Evolutionary conservation across 2,888 invertebrate genomes (phyloP), one percentile per base, ranked within the genome.

Genomic region (Caenorhabditis wallacei): DNA sequence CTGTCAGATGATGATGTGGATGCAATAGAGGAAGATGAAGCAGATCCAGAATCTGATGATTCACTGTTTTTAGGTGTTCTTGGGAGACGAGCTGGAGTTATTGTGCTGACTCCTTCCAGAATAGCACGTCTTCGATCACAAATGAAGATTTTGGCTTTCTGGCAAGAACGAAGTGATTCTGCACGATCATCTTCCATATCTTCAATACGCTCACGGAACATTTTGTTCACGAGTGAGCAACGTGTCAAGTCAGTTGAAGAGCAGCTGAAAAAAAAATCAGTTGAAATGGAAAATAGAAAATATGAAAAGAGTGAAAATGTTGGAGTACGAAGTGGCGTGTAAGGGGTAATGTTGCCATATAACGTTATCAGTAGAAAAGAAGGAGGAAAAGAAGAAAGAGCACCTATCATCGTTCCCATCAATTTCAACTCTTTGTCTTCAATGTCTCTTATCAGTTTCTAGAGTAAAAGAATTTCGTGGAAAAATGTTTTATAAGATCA

Each of bases 101-200:
- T 13, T 8, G 79, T 71, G 18, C 61, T 61, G n/a, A 80, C 69
- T 1, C 79, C 75, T 66, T 83, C 83, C 26, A 83, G 64, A 64
- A 83, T 83, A 5, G 83, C 83, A 51, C 82, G 57, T 59, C 80
- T 22, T 37, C 84, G 51, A 46, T 84, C 80, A 22, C 80, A 80
- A 24, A 84, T 79, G 68, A 84, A 84, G 37, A 84, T 80, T 16
- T 63, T 64, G 11, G 84, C 80, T 30, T 64, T 71, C 35, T 76
- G 63, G 8, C 59, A 51, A n/a, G 64, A 71, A 13, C 79, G 54
- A 1, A 80, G 48, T 3, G 68, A 69, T 18, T 61, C 54, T 0
- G 53, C 35, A 7, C 40, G 20, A 0, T 69, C 54, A 11, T 84
- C 80, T 35, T 84, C 80, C 69, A 64, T 64, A 40, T 80, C 76